Base-by-base conservation (phyloP, 2,113 vertebrate genomes). In the Craseonycteris thonglongyai region DNA sequence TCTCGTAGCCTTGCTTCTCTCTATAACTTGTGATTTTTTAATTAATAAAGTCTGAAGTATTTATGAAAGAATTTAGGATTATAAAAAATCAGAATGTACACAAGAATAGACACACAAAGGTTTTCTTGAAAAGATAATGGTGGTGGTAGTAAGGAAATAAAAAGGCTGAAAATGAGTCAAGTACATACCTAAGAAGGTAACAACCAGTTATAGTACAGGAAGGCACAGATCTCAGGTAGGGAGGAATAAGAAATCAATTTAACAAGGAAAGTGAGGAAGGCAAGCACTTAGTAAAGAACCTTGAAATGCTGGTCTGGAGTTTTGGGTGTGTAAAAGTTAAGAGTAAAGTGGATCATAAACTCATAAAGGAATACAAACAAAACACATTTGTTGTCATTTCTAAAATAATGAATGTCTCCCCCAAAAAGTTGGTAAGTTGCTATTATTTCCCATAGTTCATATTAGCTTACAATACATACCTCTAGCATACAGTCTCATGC, bases 401-500 rank as follows among this genome's bases (percentile, higher is more conserved):
- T 76, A 88, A 85, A 47, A 51, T 84, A 90, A 93, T 45, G 51
- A 47, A 81, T 24, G 4, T 38, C 19, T 4, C 45, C 78, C 1
- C 26, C 15, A 2, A 49, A 8, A 49, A n/a, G 14, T 18, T 75
- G 38, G 14, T 22, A 93, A 76, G 18, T 68, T 56, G 40, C 30
- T 87, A 18, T 65, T 92, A 82, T n/a, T 95, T 75, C 35, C 38
- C 38, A 71, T 19, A 96, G 33, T 83, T 85, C 49, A 91, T 40
- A 69, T 85, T 79, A 90, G 74, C 74, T 74, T 63, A 80, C 40
- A 82, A 76, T 91, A 94, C 97, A 95, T 98, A 99, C 99, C 99
- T 99, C 99, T 99, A 75, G 98, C 99, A 97, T 99, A 99, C 87
- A 99, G 99, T 95, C 99, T 99, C 99, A 99, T 99, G 95, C 99